Conservation (phyloP, 2,797 vertebrate genomes). For the Intellagama lesueurii region DNA sequence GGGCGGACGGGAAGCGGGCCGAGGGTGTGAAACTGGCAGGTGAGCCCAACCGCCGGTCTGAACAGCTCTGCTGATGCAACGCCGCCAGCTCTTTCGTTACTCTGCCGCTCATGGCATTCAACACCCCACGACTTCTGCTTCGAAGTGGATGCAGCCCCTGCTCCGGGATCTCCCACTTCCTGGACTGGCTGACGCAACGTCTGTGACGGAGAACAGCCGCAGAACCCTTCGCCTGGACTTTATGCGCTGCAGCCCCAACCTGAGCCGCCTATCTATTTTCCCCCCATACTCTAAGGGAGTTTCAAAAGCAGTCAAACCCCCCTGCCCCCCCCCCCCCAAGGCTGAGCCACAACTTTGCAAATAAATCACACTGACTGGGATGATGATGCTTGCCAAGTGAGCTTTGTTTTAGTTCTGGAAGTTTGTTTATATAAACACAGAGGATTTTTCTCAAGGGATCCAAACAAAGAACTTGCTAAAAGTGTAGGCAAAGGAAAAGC, state of each 20-base stretch:
- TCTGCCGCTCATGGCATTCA: too few species aligned
- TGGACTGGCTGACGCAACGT: constrained; percentile 2
- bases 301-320: too few species aligned
- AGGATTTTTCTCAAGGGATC: too few species aligned
- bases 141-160: not conserved
- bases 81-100: not conserved
- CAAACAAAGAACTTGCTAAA: not conserved
- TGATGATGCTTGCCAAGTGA: not conserved
- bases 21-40: not conserved
- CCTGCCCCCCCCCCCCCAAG: too few species aligned
- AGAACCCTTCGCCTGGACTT: not conserved
- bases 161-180: not conserved
- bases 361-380: not conserved
- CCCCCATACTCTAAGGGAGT: too few species aligned
- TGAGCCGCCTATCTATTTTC: too few species aligned
- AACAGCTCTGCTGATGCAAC: not conserved
- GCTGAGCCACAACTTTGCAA: not conserved
- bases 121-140: not conserved
- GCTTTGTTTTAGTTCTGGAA: not conserved
- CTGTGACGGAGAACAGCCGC: not conserved
- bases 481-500: not conserved
- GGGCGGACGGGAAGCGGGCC: not conserved
- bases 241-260: not conserved
- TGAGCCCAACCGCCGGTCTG: not conserved
- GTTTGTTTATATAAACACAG: not conserved